Evolutionary conservation across 2,797 vertebrate species (phyloP).

Genomic region (Fratercula arctica): DNA sequence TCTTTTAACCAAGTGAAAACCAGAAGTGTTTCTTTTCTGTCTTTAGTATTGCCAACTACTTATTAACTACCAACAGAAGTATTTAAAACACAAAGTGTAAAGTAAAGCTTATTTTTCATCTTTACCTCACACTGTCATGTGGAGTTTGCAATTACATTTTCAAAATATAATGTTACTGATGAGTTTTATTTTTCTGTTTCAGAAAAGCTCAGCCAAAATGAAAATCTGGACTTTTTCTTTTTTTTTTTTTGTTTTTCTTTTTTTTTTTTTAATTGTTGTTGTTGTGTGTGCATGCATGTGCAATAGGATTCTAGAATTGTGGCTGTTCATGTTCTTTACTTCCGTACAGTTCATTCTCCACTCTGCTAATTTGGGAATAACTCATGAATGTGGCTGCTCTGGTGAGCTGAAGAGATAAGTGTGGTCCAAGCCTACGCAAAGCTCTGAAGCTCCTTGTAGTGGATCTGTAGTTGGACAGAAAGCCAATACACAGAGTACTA

Average conservation of each 20-base stretch:
- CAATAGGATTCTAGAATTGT: not conserved
- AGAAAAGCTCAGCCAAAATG: not conserved
- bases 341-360: not conserved
- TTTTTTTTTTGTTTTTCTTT: not conserved
- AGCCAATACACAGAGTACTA: conserved; percentile 24
- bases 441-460: not conserved
- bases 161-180: not conserved
- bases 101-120: not conserved
- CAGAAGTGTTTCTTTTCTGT: not conserved
- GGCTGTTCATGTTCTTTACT: not conserved
- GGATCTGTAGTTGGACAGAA: conserved; percentile 5
- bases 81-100: not conserved
- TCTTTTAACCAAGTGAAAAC: not conserved
- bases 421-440: not conserved
- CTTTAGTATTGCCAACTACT: not conserved
- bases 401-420: not conserved
- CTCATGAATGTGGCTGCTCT: not conserved
- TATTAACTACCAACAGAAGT: not conserved
- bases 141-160: not conserved
- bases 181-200: not conserved
- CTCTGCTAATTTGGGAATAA: not conserved
- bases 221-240: not conserved
- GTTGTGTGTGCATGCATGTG: fast-evolving
- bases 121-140: not conserved
- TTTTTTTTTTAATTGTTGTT: not conserved